phyloP scores from a whole-genome alignment of 2,888 invertebrate species.

The Cyrtodaria siliqua region DNA sequence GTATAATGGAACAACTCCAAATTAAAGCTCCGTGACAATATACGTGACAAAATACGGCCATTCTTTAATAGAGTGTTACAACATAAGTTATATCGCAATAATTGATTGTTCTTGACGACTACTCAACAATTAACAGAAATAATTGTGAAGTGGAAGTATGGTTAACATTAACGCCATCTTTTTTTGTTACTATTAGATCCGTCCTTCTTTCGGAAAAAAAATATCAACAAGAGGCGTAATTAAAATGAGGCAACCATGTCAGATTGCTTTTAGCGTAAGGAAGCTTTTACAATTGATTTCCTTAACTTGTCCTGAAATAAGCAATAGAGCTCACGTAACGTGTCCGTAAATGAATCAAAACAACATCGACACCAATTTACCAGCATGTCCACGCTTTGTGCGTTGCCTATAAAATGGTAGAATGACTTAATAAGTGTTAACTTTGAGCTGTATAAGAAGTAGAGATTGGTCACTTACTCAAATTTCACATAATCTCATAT shows the following conservation, averaged over 20 bases:
- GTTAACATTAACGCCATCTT: not conserved
- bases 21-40: not conserved
- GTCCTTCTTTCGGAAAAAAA: not conserved
- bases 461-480: too few species aligned
- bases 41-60: slow-evolving; percentile 5
- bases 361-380: too few species aligned
- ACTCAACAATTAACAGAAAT: too few species aligned
- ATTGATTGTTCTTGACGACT: too few species aligned
- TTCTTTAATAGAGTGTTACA: slow-evolving; percentile 15
- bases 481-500: too few species aligned
- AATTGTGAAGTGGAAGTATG: too few species aligned
- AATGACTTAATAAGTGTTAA: too few species aligned
- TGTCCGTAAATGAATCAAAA: too few species aligned
- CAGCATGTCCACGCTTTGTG: too few species aligned
- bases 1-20: slow-evolving; percentile 20
- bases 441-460: too few species aligned
- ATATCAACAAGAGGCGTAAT: not conserved
- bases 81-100: slow-evolving; percentile 5
- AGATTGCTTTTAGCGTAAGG: slow-evolving; percentile 43
- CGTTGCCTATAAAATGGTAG: too few species aligned
- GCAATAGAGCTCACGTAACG: too few species aligned
- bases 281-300: slow-evolving; percentile 43
- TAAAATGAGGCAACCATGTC: slow-evolving; percentile 17
- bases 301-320: slow-evolving; percentile 13
- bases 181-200: not conserved